These are phyloP conservation scores for Pseudomyrmex gracilis DNA, from an alignment of 1,140 invertebrate genomes.

Conservation along the genomic window DNA sequence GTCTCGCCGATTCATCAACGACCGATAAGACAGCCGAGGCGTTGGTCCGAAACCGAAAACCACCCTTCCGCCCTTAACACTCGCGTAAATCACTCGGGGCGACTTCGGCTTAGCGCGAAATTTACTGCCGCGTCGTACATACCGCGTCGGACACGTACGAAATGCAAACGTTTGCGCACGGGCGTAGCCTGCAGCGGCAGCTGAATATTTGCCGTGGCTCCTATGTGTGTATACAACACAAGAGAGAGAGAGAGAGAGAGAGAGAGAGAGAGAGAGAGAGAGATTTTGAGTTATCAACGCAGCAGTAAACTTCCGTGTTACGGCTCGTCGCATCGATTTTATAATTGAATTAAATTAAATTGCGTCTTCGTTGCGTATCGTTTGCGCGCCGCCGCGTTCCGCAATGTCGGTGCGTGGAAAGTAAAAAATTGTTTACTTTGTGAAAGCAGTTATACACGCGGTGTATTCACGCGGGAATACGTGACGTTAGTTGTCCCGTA, in stretches of 20 bases:
- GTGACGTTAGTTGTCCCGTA: not conserved
- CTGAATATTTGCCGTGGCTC: slow-evolving; percentile 66
- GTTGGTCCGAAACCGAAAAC: slow-evolving; percentile 60
- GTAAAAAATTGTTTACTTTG: too few relatives aligned
- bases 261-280: too few relatives aligned
- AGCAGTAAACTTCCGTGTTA: too few relatives aligned
- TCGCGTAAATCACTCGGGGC: slow-evolving; percentile 74
- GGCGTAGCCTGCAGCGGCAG: slow-evolving; percentile 42
- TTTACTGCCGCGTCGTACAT: slow-evolving; percentile 75
- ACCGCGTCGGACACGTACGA: slow-evolving; percentile 66
- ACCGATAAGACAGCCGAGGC: slow-evolving; percentile 48
- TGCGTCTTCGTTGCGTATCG: too few relatives aligned
- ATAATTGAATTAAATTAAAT: too few relatives aligned
- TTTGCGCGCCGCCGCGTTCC: too few relatives aligned
- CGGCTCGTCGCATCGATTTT: too few relatives aligned
- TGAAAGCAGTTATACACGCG: too few relatives aligned
- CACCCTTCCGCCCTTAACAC: slow-evolving; percentile 52
- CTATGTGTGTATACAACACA: not conserved
- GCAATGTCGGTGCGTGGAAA: too few relatives aligned
- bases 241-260: too few relatives aligned
- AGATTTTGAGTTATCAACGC: too few relatives aligned
- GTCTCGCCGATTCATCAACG: not conserved
- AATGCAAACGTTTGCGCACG: slow-evolving; percentile 72
- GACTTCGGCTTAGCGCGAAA: slow-evolving; percentile 77
- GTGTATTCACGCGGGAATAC: too few relatives aligned